Evolutionary conservation across 2,113 vertebrate species (phyloP).

Genomic region (Miniopterus natalensis): DNA sequence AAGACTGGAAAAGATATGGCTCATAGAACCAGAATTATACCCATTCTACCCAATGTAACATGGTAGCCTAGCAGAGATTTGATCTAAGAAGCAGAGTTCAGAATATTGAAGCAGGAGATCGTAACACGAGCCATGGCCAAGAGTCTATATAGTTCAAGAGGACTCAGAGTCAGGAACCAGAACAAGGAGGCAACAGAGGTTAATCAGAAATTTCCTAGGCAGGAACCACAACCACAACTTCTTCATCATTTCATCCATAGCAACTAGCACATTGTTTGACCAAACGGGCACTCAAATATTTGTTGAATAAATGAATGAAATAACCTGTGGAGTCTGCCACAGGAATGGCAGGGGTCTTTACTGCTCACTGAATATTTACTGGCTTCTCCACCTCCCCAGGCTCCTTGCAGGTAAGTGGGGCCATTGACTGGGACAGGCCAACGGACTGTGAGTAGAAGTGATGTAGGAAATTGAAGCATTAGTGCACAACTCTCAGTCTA

Average conservation of each 20-base stretch:
- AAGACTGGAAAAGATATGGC: slow-evolving; percentile 8
- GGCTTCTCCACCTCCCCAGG: neutral
- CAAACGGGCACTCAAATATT: neutral
- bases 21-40: neutral
- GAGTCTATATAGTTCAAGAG: neutral
- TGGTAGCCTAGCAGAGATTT: neutral
- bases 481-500: neutral
- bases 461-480: neutral
- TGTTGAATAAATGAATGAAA: neutral
- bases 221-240: neutral
- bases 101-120: neutral
- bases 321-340: neutral
- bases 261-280: neutral
- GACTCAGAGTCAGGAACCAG: neutral
- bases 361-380: neutral
- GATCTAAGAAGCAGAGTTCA: slow-evolving; percentile 5
- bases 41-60: neutral
- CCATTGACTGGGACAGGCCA: neutral
- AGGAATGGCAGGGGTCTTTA: neutral
- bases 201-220: neutral
- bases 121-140: neutral
- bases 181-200: neutral
- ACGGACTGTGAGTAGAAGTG: neutral
- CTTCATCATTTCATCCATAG: neutral
- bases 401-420: neutral